Conservation (phyloP, 2,113 vertebrate genomes). For the Pundamilia nyererei region DNA sequence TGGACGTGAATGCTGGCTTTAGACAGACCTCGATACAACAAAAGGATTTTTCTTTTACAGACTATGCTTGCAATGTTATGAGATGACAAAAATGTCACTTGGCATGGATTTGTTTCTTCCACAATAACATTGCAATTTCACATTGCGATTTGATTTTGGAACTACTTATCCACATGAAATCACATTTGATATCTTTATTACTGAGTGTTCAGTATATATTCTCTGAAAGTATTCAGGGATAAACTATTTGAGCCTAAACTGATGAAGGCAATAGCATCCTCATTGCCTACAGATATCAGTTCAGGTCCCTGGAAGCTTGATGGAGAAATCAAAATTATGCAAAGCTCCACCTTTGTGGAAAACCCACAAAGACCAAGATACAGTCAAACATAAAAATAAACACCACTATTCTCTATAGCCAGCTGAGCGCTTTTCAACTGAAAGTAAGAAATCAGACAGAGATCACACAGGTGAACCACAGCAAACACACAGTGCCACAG, state of each 20-base stretch:
- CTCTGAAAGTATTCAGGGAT: not conserved
- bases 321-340: constrained; percentile 52
- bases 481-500: not conserved
- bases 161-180: not conserved
- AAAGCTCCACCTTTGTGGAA: constrained; percentile 30
- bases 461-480: constrained; percentile 10
- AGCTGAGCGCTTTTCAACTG: not conserved
- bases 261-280: not conserved
- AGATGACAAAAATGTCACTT: not conserved
- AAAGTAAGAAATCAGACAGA: not conserved
- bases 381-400: constrained; percentile 20
- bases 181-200: not conserved
- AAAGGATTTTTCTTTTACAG: not conserved
- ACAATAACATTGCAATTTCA: not conserved
- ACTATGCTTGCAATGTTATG: not conserved
- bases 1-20: accelerated
- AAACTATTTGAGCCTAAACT: not conserved
- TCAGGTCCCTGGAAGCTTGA: constrained; percentile 81
- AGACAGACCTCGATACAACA: not conserved
- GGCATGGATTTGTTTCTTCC: not conserved
- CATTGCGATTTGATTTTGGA: not conserved
- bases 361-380: constrained; percentile 28
- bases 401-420: not conserved
- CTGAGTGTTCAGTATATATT: not conserved
- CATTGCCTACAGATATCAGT: not conserved